These are phyloP conservation scores for Hippocampus comes DNA, from an alignment of 2,113 vertebrate species.

Conservation along the genomic window DNA sequence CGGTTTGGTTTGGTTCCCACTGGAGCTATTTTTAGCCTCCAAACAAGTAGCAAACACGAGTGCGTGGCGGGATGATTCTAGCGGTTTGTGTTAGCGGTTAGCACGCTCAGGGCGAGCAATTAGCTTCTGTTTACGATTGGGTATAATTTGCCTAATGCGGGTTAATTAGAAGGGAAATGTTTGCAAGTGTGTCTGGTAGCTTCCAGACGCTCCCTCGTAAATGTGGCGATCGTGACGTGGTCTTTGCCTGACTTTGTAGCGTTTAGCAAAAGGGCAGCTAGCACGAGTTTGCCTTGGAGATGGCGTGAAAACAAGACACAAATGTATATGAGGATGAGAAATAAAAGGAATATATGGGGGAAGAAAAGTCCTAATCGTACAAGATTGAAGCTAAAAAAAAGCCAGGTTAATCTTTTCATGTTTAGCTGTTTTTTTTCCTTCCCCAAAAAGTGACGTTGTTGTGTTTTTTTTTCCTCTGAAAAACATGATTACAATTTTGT, in stretches of 20 bases:
- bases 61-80: not conserved
- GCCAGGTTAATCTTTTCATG: too few relatives aligned
- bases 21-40: slow-evolving; percentile 63
- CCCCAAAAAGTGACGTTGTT: too few relatives aligned
- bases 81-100: not conserved
- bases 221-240: not conserved
- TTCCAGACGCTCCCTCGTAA: slow-evolving; percentile 11
- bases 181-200: not conserved
- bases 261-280: not conserved
- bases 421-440: too few relatives aligned
- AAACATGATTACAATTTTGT: not conserved
- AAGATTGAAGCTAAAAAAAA: too few relatives aligned
- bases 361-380: too few relatives aligned
- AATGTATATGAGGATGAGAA: not conserved
- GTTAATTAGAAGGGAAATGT: not conserved
- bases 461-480: not conserved
- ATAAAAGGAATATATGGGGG: too few relatives aligned
- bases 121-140: not conserved
- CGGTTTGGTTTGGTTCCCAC: slow-evolving; percentile 64
- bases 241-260: not conserved
- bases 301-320: slow-evolving; percentile 18
- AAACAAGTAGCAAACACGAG: slow-evolving; percentile 19
- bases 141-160: not conserved
- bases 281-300: slow-evolving; percentile 11
- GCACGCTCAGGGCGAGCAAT: not conserved